Evolutionary conservation across 2,888 invertebrate genomes (phyloP).

Genomic region (Lasioglossum villosulum): DNA sequence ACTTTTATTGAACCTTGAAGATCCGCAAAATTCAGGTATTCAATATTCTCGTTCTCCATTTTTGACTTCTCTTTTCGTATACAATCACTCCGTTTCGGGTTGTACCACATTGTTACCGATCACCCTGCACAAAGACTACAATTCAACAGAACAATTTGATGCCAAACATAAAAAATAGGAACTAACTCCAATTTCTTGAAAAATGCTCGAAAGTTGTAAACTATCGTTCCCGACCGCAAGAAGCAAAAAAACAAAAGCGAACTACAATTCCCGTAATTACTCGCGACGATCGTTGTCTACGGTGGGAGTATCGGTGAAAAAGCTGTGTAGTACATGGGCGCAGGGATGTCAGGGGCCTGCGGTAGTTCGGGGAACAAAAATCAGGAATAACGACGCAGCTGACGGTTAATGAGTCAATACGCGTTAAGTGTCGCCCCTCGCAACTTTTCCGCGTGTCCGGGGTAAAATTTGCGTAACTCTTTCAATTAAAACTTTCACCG

Average conservation of each 20-base stretch:
- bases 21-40: too few species aligned
- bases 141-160: not conserved
- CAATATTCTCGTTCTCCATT: not conserved
- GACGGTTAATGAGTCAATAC: conserved; percentile 58
- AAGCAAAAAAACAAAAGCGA: not conserved
- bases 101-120: too few species aligned
- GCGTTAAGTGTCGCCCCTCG: conserved; percentile 48
- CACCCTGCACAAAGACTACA: too few species aligned
- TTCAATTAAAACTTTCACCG: conserved; percentile 73
- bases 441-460: conserved; percentile 47
- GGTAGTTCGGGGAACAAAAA: conserved; percentile 35
- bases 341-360: not conserved
- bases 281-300: not conserved
- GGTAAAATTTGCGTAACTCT: conserved; percentile 69
- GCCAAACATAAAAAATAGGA: not conserved
- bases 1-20: not conserved
- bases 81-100: too few species aligned
- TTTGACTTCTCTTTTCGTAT: too few species aligned
- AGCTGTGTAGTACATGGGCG: not conserved
- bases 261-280: not conserved
- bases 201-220: not conserved
- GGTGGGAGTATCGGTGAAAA: not conserved
- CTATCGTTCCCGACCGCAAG: not conserved
- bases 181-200: not conserved
- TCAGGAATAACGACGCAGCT: conserved; percentile 47